These are phyloP conservation scores for Drosophila kikkawai DNA, from an alignment of 1,140 invertebrate species.

Conservation along the genomic window DNA sequence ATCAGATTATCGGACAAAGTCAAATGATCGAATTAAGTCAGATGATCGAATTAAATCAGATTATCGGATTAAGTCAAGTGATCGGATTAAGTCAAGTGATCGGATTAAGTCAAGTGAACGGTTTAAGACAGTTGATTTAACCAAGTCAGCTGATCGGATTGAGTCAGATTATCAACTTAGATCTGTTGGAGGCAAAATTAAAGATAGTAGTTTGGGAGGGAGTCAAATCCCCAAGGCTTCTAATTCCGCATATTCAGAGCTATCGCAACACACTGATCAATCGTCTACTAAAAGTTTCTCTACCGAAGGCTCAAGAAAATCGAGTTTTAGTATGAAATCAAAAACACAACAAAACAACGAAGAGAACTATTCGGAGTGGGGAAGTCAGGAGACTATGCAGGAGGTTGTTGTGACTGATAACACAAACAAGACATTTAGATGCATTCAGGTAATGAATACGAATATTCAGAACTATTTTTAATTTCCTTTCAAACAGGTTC, in stretches of 20 bases:
- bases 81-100: not conserved
- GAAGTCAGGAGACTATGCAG: not conserved
- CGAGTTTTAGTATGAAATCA: not conserved
- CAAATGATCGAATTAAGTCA: too few relatives aligned
- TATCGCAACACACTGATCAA: not conserved
- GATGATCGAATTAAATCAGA: too few relatives aligned
- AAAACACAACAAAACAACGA: not conserved
- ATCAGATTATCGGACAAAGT: too few relatives aligned
- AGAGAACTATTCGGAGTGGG: not conserved
- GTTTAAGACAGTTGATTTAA: not conserved
- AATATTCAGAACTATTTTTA: too few relatives aligned
- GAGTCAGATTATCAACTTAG: too few relatives aligned
- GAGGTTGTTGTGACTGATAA: slow-evolving; percentile 24
- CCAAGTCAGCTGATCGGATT: too few relatives aligned
- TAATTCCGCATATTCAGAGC: not conserved
- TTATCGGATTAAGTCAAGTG: too few relatives aligned
- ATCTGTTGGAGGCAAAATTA: too few relatives aligned
- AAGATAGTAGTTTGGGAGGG: not conserved
- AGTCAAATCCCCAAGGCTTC: not conserved
- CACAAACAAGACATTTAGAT: slow-evolving; percentile 16
- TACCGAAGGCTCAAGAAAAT: too few relatives aligned
- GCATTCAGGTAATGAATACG: slow-evolving; percentile 3
- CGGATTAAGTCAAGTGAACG: too few relatives aligned
- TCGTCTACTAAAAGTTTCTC: too few relatives aligned
- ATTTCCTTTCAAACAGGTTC: slow-evolving; percentile 5